A percentile compares a stretch with the other conserved stretches of the same genome.
Conservation (phyloP, 2,797 vertebrate species). For the Antennarius maculatus region DNA sequence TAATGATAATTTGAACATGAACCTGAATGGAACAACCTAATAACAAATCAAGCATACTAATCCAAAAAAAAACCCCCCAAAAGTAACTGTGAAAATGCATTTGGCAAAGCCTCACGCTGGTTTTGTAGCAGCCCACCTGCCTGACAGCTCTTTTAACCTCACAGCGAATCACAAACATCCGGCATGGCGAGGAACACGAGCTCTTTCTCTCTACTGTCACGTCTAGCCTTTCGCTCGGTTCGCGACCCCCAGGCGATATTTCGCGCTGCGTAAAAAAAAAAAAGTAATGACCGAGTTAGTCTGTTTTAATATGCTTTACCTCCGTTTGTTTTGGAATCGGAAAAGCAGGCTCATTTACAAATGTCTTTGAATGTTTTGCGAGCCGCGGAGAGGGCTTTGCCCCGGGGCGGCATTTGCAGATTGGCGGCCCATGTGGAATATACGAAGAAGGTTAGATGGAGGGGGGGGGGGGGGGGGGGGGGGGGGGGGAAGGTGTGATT, state of each 20-base stretch:
- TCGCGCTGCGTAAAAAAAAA: conserved; percentile 26
- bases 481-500: no score
- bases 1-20: no score
- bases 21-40: no score
- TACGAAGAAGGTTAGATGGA: conserved; percentile 50
- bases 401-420: conserved; percentile 68
- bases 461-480: no score
- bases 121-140: conserved; percentile 29
- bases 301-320: conserved; percentile 37
- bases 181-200: conserved; percentile 47
- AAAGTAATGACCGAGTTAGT: conserved; percentile 49
- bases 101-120: conserved; percentile 23
- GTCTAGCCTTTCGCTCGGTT: conserved; percentile 31
- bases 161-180: conserved; percentile 47
- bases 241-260: conserved; percentile 48
- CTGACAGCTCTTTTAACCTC: conserved; percentile 46
- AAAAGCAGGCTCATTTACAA: conserved; percentile 62
- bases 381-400: conserved; percentile 51
- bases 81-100: conserved; percentile 10
- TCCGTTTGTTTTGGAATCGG: conserved; percentile 45
- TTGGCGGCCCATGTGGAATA: conserved; percentile 53
- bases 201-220: conserved; percentile 56
- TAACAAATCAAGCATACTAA: no score
- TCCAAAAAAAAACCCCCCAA: background rate
- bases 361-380: conserved; percentile 52